Conservation (phyloP, 2,113 vertebrate species). For the Hypomesus transpacificus region DNA sequence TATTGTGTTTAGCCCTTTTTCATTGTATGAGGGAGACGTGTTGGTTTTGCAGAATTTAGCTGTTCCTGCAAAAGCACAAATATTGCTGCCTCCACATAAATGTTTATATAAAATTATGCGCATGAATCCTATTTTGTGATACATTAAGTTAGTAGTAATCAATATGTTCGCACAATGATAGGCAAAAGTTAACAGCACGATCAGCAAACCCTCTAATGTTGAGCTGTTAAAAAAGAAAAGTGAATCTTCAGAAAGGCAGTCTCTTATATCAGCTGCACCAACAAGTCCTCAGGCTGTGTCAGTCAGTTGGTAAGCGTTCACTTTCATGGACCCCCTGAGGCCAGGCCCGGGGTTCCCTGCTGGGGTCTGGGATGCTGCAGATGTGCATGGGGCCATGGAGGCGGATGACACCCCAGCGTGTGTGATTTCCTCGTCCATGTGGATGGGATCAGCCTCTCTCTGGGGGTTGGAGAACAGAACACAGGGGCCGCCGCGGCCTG, state of each 20-base stretch:
- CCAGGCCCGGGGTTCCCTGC: neutral
- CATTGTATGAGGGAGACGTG: constrained; percentile 27
- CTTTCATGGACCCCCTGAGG: too few relatives aligned
- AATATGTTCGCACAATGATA: constrained; percentile 14
- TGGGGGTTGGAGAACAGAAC: constrained; percentile 1
- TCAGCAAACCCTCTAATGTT: too few relatives aligned
- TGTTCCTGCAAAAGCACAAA: neutral
- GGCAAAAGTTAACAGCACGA: neutral
- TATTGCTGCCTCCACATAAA: too few relatives aligned
- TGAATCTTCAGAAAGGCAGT: too few relatives aligned
- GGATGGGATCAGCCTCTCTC: neutral
- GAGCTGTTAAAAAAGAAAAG: too few relatives aligned
- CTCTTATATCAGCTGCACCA: too few relatives aligned
- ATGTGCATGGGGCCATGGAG: constrained; percentile 2
- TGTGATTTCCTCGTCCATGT: constrained; percentile 2
- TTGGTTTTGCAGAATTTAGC: constrained; percentile 7
- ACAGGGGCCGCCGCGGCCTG: constrained; percentile 17
- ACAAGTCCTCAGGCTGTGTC: too few relatives aligned
- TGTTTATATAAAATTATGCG: neutral
- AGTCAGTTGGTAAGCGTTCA: too few relatives aligned
- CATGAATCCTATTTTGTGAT: too few relatives aligned
- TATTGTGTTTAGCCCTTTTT: constrained; percentile 47
- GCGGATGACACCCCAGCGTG: neutral
- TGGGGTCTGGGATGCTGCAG: neutral
- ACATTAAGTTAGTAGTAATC: neutral